Conservation (phyloP, 2,113 vertebrate genomes). For the Hippocampus guttulatus region DNA sequence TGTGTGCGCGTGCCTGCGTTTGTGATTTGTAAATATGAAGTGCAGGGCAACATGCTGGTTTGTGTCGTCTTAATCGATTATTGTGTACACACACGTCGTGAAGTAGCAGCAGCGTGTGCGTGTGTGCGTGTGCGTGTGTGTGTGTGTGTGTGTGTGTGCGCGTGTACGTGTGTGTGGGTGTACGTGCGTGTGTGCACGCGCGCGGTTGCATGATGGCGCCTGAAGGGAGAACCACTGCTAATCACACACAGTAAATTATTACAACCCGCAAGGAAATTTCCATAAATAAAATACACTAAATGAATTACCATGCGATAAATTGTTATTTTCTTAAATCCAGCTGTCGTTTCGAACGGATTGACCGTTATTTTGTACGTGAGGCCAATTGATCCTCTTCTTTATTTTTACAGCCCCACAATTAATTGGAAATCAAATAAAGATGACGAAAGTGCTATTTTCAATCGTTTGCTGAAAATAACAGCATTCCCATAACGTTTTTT, state of each 20-base stretch:
- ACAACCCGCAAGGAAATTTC: conserved; percentile 15
- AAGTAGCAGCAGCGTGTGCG: neutral
- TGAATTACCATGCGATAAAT: neutral
- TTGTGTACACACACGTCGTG: conserved; percentile 56
- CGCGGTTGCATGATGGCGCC: conserved; percentile 40
- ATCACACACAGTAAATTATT: conserved; percentile 46
- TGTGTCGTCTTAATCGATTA: conserved; percentile 87
- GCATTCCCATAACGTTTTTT: too few relatives aligned
- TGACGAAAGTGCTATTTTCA: neutral
- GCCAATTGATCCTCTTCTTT: neutral
- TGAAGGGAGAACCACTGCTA: conserved; percentile 38
- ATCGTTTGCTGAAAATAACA: neutral
- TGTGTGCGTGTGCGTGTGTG: neutral
- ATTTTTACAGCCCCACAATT: neutral
- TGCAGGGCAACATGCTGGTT: conserved; percentile 81
- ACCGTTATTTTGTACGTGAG: neutral
- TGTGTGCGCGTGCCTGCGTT: conserved; percentile 62
- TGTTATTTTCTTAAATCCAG: neutral
- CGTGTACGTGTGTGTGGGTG: conserved; percentile 34
- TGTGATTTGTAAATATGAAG: conserved; percentile 99
- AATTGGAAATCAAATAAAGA: neutral
- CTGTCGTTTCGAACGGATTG: neutral
- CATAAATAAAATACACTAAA: conserved; percentile 8
- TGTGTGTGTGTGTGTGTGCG: neutral
- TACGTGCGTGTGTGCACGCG: conserved; percentile 17